Conservation (phyloP, 2,113 vertebrate species). For the Psilopsiagon aymara region DNA sequence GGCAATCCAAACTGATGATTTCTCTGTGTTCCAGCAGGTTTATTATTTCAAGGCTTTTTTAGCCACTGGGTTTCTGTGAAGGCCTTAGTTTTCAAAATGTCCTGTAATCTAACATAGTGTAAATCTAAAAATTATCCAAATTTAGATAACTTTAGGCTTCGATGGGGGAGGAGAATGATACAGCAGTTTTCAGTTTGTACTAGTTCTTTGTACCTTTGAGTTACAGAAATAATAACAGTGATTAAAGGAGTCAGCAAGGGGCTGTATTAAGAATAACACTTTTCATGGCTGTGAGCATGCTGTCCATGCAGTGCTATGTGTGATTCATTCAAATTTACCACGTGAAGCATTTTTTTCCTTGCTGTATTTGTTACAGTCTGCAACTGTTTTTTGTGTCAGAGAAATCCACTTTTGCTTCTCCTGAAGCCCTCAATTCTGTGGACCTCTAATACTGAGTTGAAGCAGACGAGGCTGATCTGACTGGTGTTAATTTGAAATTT, state of each 20-base stretch:
- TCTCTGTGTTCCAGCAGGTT: not conserved
- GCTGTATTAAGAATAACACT: not conserved
- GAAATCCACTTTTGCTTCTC: not conserved
- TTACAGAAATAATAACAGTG: not conserved
- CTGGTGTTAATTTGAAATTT: not conserved
- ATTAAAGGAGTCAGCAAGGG: conserved; percentile 1
- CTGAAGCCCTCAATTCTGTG: not conserved
- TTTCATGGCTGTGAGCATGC: not conserved
- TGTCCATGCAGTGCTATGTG: not conserved
- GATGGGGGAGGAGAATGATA: not conserved
- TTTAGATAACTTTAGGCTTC: not conserved
- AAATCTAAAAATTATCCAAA: conserved; percentile 2
- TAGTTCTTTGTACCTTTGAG: not conserved
- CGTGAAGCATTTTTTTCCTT: not conserved
- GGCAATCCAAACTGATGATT: conserved; percentile 7
- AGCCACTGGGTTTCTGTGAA: not conserved
- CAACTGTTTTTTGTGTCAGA: not conserved
- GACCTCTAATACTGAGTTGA: not conserved
- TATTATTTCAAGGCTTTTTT: conserved; percentile 10
- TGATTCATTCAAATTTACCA: not conserved
- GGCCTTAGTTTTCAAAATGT: not conserved
- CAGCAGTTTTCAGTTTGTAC: not conserved
- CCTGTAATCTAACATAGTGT: not conserved
- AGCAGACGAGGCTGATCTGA: not conserved
- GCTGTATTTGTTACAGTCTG: not conserved